phyloP scores from a whole-genome alignment of 2,113 vertebrate genomes.

The Myxocyprinus asiaticus region DNA sequence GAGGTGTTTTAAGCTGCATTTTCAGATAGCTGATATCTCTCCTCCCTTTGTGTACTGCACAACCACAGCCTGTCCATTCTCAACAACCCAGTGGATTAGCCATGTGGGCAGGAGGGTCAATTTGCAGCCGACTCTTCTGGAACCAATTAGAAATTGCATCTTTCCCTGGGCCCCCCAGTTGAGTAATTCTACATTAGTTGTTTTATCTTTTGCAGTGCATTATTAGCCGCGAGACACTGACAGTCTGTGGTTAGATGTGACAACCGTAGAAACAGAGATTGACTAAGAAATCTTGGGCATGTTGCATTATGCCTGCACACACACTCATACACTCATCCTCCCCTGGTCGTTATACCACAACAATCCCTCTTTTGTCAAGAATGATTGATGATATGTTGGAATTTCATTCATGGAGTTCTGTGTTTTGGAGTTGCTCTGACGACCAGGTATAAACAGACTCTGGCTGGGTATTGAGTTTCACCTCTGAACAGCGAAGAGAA shows the following conservation, averaged over 20 bases:
- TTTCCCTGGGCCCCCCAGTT: constrained; percentile 18
- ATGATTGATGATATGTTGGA: constrained; percentile 77
- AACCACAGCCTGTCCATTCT: constrained; percentile 14
- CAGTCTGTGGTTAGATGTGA: constrained; percentile 36
- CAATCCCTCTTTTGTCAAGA: constrained; percentile 73
- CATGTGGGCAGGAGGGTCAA: constrained; percentile 26
- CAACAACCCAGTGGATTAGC: constrained; percentile 26
- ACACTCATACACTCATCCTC: constrained; percentile 28
- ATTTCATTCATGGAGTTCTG: constrained; percentile 72
- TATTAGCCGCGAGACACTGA: constrained; percentile 38
- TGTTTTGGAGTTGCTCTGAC: constrained; percentile 77
- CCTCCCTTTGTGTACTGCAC: background rate
- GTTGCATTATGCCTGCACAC: background rate
- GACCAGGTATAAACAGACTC: constrained; percentile 77
- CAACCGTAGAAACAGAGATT: constrained; percentile 18
- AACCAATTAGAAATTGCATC: constrained; percentile 49
- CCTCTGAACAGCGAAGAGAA: constrained; percentile 34
- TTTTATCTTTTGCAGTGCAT: constrained; percentile 46
- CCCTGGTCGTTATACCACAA: constrained; percentile 57
- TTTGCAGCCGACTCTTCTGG: constrained; percentile 33
- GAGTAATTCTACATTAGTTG: constrained; percentile 38
- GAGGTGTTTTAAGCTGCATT: constrained; percentile 43
- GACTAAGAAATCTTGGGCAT: constrained; percentile 4
- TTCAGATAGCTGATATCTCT: constrained; percentile 18
- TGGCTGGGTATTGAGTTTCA: constrained; percentile 68